These are phyloP conservation scores for Salvelinus fontinalis DNA, from an alignment of 2,113 vertebrate genomes.

Conservation along the genomic window DNA sequence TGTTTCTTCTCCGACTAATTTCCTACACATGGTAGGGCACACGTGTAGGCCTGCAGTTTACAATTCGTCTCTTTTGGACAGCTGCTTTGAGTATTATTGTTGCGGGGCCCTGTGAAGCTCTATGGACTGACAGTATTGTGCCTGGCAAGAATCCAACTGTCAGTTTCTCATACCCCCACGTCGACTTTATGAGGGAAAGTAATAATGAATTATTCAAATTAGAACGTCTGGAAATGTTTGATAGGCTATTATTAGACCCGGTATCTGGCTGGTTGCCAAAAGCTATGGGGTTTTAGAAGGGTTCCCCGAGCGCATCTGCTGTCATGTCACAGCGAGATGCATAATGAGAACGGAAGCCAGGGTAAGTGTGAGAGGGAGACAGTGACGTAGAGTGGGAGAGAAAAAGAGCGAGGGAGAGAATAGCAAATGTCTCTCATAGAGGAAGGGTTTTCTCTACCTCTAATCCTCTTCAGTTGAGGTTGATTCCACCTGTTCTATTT, in stretches of 20 bases:
- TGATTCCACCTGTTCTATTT: not conserved
- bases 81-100: conserved; percentile 7
- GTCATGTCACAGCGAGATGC: conserved; percentile 50
- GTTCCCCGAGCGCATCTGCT: conserved; percentile 55
- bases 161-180: not conserved
- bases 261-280: conserved; percentile 55
- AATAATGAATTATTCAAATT: conserved; percentile 67
- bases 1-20: too few relatives aligned
- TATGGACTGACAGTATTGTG: not conserved
- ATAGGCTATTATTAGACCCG: conserved; percentile 61
- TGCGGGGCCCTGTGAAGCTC: not conserved
- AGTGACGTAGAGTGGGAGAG: conserved; percentile 3
- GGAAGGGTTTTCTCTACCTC: not conserved
- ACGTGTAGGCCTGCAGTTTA: too few relatives aligned
- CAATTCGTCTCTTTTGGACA: not conserved
- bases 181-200: conserved; percentile 39
- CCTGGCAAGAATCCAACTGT: conserved; percentile 25
- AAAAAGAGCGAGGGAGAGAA: conserved; percentile 9
- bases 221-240: conserved; percentile 51
- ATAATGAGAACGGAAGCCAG: conserved; percentile 45
- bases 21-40: too few relatives aligned
- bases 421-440: conserved; percentile 38
- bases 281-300: conserved; percentile 54
- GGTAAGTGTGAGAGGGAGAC: conserved; percentile 3
- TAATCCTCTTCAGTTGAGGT: conserved; percentile 17